A percentile compares a stretch with the other conserved stretches of the same genome.
phyloP scores from a whole-genome alignment of 2,797 vertebrate genomes.

The Galago senegalensis region DNA sequence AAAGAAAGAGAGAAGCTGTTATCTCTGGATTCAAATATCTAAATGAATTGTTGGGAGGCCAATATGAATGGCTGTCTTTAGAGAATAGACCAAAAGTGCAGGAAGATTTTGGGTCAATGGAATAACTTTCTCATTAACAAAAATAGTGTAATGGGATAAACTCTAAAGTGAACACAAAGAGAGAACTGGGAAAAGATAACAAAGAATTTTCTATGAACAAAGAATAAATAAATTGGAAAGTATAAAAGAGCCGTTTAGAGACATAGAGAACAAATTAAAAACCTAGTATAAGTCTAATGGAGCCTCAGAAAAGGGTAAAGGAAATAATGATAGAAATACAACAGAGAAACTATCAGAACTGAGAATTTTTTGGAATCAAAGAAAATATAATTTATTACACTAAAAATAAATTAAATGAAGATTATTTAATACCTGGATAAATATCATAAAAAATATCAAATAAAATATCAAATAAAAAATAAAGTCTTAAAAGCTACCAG shows the following conservation, averaged over 20 bases:
- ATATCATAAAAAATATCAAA: background rate
- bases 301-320: background rate
- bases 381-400: background rate
- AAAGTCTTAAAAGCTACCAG: constrained; percentile 24
- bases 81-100: background rate
- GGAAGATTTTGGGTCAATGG: constrained; percentile 36
- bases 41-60: constrained; percentile 40
- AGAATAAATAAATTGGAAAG: background rate
- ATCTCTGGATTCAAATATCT: constrained; percentile 47
- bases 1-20: constrained; percentile 54
- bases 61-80: constrained; percentile 53
- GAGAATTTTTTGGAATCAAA: constrained; percentile 42
- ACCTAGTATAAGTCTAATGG: background rate
- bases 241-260: background rate
- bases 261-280: background rate
- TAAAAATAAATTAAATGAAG: constrained; percentile 57
- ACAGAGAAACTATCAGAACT: constrained; percentile 12
- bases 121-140: constrained; percentile 11
- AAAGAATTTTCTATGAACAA: background rate
- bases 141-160: constrained; percentile 44
- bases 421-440: constrained; percentile 8
- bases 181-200: background rate
- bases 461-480: constrained; percentile 8
- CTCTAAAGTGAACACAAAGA: constrained; percentile 30
- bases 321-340: background rate